Evolutionary conservation across 2,113 vertebrate species (phyloP).

Genomic region (Pelusios castaneus): DNA sequence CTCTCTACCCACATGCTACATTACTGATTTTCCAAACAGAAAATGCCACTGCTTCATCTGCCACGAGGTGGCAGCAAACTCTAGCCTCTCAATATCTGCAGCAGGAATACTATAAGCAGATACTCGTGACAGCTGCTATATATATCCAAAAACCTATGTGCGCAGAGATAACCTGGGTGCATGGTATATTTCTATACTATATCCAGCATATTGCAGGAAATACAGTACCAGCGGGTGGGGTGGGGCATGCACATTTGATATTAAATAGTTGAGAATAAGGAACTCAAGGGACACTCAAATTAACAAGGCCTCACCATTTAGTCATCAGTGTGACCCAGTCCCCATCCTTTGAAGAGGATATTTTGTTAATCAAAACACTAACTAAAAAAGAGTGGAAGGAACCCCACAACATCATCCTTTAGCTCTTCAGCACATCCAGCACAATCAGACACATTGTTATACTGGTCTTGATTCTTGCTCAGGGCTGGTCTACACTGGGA

Average conservation of each 20-base stretch:
- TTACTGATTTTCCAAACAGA: not conserved
- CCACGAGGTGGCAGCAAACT: conserved; percentile 41
- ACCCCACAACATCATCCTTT: not conserved
- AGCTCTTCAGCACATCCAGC: not conserved
- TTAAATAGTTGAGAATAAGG: not conserved
- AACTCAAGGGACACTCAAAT: not conserved
- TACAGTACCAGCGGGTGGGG: accelerated
- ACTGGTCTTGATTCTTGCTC: not conserved
- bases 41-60: not conserved
- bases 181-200: accelerated
- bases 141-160: not conserved
- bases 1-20: not conserved
- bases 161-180: accelerated
- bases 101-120: not conserved
- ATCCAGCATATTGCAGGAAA: not conserved
- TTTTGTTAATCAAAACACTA: not conserved
- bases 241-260: not conserved
- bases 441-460: accelerated
- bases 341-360: not conserved
- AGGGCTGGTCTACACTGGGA: not conserved
- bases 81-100: not conserved
- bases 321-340: accelerated
- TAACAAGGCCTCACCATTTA: accelerated
- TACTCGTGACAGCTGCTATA: not conserved
- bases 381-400: not conserved